phyloP scores from a whole-genome alignment of 2,888 invertebrate genomes.

The Elgonia sp. region DNA sequence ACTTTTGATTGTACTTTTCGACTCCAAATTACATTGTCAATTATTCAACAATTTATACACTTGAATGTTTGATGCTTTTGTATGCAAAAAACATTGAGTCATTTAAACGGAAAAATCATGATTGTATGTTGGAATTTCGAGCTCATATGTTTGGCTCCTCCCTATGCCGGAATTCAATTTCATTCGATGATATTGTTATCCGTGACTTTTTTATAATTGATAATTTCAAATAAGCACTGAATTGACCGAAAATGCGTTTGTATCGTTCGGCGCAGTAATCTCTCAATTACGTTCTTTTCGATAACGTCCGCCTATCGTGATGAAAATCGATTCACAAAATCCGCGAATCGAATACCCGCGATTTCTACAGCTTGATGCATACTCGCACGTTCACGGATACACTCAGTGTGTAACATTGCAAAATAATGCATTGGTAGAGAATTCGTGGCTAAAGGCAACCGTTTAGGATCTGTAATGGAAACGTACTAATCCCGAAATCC shows the following conservation, averaged over 20 bases:
- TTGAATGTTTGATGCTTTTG: too few relatives aligned
- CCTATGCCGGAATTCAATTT: slow-evolving; percentile 11
- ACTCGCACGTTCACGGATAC: not conserved
- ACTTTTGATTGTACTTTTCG: too few relatives aligned
- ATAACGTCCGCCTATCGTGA: slow-evolving; percentile 28
- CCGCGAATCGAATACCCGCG: slow-evolving; percentile 27
- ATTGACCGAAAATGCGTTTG: slow-evolving; percentile 29
- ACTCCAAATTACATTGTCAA: too few relatives aligned
- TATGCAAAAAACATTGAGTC: not conserved
- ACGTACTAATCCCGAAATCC: slow-evolving; percentile 58
- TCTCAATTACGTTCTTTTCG: slow-evolving; percentile 50
- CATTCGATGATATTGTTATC: slow-evolving; percentile 25
- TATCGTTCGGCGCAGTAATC: slow-evolving; percentile 47
- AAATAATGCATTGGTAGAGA: slow-evolving; percentile 60
- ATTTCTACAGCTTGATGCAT: slow-evolving; percentile 5
- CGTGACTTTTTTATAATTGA: slow-evolving; percentile 27
- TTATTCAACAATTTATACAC: too few relatives aligned
- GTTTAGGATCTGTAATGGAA: slow-evolving; percentile 59
- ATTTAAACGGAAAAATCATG: not conserved
- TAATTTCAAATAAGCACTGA: slow-evolving; percentile 39
- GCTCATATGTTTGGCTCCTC: not conserved
- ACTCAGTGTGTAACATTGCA: slow-evolving; percentile 15
- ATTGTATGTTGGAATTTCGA: not conserved
- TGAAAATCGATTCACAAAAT: slow-evolving; percentile 49
- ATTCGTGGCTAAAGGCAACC: slow-evolving; percentile 43